Conservation (phyloP, 2,797 vertebrate genomes). For the Morus bassanus region DNA sequence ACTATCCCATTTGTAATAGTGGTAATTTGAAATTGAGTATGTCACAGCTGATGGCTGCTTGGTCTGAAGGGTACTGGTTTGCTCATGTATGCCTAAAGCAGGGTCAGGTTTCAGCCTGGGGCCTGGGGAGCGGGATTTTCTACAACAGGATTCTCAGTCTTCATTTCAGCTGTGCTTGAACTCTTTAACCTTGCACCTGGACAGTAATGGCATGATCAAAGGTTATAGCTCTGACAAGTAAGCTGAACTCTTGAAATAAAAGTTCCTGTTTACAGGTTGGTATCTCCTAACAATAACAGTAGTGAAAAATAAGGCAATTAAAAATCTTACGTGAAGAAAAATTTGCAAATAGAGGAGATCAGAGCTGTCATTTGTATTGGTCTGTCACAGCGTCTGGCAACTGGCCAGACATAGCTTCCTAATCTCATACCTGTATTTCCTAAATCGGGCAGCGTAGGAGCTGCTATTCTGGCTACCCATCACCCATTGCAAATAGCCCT, state of each 20-base stretch:
- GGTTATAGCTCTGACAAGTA: neutral
- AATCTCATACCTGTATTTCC: neutral
- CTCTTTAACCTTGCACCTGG: neutral
- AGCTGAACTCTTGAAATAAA: neutral
- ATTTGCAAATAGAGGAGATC: neutral
- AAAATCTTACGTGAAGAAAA: neutral
- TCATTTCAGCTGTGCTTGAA: neutral
- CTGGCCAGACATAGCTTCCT: neutral
- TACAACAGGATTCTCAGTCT: neutral
- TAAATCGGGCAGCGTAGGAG: neutral
- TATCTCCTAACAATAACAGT: neutral
- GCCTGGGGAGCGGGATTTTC: neutral
- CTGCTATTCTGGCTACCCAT: neutral
- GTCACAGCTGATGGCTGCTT: neutral
- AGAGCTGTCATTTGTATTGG: neutral
- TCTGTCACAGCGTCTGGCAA: neutral
- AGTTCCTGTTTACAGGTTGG: neutral
- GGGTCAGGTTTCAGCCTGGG: neutral
- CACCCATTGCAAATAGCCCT: neutral
- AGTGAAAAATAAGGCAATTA: neutral
- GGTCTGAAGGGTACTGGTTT: neutral
- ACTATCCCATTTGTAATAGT: neutral
- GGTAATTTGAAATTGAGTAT: neutral
- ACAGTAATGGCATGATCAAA: neutral
- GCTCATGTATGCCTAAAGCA: neutral